A percentile compares a stretch with the other conserved stretches of the same genome.
These are phyloP conservation scores for Odontocolon sp. DNA, from an alignment of 2,888 invertebrate genomes.

Conservation along the genomic window DNA sequence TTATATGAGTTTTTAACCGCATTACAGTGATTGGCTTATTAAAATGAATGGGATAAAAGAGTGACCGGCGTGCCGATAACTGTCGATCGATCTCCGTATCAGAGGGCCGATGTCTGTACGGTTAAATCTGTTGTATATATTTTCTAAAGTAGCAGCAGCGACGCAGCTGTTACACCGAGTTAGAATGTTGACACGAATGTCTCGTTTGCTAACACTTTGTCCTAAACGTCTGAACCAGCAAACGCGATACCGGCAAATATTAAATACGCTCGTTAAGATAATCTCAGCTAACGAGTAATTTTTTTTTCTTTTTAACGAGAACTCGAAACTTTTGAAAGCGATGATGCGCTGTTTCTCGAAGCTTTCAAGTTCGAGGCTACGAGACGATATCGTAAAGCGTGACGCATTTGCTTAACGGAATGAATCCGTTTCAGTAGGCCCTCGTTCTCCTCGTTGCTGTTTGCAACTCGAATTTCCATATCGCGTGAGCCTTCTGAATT, in stretches of 20 bases:
- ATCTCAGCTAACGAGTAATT: background rate
- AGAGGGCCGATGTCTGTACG: too few species aligned
- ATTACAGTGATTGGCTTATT: too few species aligned
- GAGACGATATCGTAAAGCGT: background rate
- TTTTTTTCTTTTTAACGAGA: background rate
- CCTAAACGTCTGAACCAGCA: background rate
- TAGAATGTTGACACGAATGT: too few species aligned
- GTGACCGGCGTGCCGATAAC: too few species aligned
- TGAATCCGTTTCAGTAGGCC: background rate
- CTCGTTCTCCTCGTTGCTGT: background rate
- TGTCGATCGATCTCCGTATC: too few species aligned
- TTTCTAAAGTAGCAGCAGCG: too few species aligned
- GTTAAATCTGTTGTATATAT: too few species aligned
- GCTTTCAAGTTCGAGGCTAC: conserved; percentile 22
- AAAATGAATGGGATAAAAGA: too few species aligned
- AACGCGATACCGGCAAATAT: background rate
- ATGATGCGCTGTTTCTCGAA: background rate
- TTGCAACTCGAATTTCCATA: background rate
- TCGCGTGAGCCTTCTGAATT: conserved; percentile 1
- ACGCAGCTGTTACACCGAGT: too few species aligned
- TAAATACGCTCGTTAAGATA: background rate
- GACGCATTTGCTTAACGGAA: conserved; percentile 1
- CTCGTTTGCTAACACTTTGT: background rate
- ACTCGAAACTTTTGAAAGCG: background rate
- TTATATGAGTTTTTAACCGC: too few species aligned